A percentile compares a stretch with the other conserved stretches of the same genome.
Conservation (phyloP, 2,113 vertebrate species). For the Colaptes auratus region DNA sequence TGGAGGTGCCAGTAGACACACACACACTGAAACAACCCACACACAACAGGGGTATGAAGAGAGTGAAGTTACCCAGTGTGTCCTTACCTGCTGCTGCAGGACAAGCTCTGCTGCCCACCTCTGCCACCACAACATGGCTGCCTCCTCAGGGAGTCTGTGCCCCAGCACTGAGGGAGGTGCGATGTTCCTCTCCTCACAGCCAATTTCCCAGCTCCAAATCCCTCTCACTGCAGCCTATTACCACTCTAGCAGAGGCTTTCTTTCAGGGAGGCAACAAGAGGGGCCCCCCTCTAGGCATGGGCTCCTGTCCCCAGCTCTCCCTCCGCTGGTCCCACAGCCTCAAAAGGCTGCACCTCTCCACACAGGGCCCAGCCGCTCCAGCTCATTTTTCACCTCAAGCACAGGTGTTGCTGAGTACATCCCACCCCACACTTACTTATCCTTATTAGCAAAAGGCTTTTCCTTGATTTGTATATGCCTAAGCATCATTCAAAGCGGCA, state of each 20-base stretch:
- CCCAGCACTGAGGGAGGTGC: background rate
- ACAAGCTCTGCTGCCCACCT: fast-evolving
- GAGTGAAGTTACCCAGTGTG: background rate
- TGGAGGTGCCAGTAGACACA: background rate
- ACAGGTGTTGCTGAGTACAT: background rate
- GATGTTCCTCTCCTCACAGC: background rate
- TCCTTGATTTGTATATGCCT: background rate
- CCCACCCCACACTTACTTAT: background rate
- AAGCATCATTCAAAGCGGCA: background rate
- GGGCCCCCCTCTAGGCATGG: background rate
- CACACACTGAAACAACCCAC: fast-evolving
- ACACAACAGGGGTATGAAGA: fast-evolving
- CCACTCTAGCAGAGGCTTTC: background rate
- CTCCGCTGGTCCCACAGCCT: background rate
- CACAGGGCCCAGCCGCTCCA: background rate
- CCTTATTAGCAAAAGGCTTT: background rate
- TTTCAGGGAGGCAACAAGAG: background rate
- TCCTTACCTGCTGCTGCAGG: background rate
- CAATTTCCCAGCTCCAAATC: background rate
- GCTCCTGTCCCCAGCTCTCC: fast-evolving
- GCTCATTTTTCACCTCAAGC: background rate
- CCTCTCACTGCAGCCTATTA: background rate
- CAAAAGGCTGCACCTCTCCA: background rate
- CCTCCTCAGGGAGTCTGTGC: fast-evolving
- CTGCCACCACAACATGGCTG: background rate